These are phyloP conservation scores for Polia nebulosa DNA, from an alignment of 2,888 invertebrate species.

Conservation along the genomic window DNA sequence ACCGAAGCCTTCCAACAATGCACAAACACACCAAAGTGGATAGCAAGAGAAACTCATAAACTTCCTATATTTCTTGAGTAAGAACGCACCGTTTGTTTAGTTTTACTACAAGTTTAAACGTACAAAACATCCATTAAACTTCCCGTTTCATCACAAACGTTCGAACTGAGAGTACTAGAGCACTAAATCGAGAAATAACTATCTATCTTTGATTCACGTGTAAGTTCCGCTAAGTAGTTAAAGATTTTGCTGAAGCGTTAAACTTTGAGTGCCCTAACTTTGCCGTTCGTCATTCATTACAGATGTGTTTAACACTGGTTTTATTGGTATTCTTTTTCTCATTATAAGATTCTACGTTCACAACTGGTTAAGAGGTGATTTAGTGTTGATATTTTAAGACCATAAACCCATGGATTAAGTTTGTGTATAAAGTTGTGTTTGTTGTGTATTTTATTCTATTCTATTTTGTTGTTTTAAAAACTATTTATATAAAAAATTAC, in stretches of 20 bases:
- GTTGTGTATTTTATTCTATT: no score
- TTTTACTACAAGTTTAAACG: background rate
- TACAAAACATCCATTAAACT: background rate
- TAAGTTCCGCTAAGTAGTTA: conserved; percentile 41
- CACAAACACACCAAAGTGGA: no score
- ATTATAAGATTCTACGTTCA: no score
- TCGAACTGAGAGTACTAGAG: conserved; percentile 11
- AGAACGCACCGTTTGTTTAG: background rate
- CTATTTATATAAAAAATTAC: no score
- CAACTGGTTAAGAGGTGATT: background rate
- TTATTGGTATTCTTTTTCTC: background rate
- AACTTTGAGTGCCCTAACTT: conserved; percentile 40
- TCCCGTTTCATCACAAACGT: conserved; percentile 7
- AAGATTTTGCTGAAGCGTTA: conserved; percentile 37
- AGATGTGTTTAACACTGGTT: conserved; percentile 21
- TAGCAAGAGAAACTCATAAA: no score
- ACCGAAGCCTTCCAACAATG: background rate
- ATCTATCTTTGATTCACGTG: conserved; percentile 30
- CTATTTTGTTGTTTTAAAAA: no score
- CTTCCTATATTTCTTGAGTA: background rate
- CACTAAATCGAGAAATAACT: conserved; percentile 41
- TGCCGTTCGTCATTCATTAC: conserved; percentile 25
- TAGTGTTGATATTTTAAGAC: no score
- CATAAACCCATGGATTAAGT: no score
- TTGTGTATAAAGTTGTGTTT: no score